These are phyloP conservation scores for Urocynchramus pylzowi DNA, from an alignment of 2,113 vertebrate species.

Conservation along the genomic window DNA sequence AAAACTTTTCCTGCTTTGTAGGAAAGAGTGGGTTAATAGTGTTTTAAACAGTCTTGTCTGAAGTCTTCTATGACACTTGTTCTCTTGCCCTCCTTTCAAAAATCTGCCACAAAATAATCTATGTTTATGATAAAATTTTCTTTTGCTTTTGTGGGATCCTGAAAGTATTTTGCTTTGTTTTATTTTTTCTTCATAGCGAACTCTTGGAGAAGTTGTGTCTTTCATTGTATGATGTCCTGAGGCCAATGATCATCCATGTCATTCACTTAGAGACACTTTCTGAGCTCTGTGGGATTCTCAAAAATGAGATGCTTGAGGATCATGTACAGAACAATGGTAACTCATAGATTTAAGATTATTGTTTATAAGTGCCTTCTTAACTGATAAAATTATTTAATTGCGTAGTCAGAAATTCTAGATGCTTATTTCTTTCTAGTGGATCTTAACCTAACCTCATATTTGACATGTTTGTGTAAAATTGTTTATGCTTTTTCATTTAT, in stretches of 20 bases:
- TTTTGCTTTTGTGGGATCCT: neutral
- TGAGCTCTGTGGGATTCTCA: conserved; percentile 96
- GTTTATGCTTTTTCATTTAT: neutral
- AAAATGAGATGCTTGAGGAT: conserved; percentile 98
- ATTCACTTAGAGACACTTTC: conserved; percentile 96
- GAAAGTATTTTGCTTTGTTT: neutral
- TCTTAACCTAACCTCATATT: neutral
- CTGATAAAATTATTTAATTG: neutral
- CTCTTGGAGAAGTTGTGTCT: conserved; percentile 93
- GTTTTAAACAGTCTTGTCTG: neutral
- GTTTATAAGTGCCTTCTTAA: neutral
- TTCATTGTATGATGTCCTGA: conserved; percentile 92
- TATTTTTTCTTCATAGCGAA: conserved; percentile 75
- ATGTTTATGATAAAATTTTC: neutral
- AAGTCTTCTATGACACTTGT: neutral
- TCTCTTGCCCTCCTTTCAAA: neutral
- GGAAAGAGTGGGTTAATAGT: neutral
- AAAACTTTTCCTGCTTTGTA: neutral
- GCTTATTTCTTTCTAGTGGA: neutral
- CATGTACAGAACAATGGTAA: conserved; percentile 95
- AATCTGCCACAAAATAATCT: neutral
- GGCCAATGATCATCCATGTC: conserved; percentile 95
- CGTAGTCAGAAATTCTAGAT: too few species aligned
- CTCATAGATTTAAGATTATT: neutral
- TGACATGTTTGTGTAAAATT: neutral